phyloP scores from a whole-genome alignment of 35 echinoderm and acorn worm species.

The Ptychodera flava region DNA sequence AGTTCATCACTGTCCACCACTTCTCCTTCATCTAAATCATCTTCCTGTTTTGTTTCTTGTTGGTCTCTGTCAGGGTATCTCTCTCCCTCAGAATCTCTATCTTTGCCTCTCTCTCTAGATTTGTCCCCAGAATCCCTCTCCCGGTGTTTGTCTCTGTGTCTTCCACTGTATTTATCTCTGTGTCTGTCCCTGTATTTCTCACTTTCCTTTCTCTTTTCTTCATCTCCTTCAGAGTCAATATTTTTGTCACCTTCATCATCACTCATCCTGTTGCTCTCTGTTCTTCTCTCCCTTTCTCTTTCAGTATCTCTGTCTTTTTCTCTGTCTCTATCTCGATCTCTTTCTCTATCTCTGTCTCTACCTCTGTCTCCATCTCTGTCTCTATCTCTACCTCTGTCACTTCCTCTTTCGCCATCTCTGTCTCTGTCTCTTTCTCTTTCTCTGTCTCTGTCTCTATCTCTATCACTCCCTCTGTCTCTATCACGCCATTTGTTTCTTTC shows the following conservation, averaged over 20 bases:
- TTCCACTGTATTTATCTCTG: background rate
- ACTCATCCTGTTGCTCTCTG: background rate
- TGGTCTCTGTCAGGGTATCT: too few species aligned
- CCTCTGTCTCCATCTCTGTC: conserved; percentile 1
- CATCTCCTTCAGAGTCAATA: background rate
- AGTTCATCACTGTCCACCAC: too few species aligned
- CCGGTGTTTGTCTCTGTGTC: background rate
- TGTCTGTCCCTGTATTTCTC: background rate
- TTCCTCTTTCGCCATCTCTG: background rate
- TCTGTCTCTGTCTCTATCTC: conserved; percentile 11
- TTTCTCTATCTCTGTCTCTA: background rate
- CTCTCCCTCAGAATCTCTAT: too few species aligned
- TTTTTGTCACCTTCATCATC: background rate
- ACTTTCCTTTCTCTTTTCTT: background rate
- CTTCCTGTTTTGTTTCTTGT: too few species aligned
- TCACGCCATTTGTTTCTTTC: background rate
- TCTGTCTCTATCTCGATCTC: background rate
- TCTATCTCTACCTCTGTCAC: background rate
- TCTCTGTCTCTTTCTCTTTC: background rate
- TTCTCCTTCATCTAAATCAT: too few species aligned
- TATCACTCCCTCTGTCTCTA: background rate
- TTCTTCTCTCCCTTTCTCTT: conserved; percentile 3
- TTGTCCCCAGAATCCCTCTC: too few species aligned
- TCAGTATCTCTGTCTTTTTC: conserved; percentile 19
- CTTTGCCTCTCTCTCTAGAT: background rate